Evolutionary conservation across 2,888 invertebrate species (phyloP).

Genomic region (Spicauda simplicius): DNA sequence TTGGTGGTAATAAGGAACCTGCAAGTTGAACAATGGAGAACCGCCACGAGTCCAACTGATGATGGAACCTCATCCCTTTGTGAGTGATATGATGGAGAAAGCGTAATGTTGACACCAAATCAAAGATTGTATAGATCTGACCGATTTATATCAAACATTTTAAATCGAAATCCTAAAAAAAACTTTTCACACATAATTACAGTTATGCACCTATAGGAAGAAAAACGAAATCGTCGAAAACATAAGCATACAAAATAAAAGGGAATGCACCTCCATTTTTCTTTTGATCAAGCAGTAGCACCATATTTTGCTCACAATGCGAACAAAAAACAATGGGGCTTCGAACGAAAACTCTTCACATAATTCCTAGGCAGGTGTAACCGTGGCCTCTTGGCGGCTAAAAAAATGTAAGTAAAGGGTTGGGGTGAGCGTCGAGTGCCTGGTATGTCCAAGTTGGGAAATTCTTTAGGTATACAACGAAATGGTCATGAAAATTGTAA

Average conservation of each 20-base stretch:
- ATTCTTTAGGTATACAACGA: background rate
- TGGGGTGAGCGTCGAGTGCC: constrained; percentile 2
- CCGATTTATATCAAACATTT: too few relatives aligned
- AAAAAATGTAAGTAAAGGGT: constrained; percentile 11
- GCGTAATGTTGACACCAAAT: too few relatives aligned
- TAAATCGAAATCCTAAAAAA: too few relatives aligned
- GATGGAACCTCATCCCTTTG: too few relatives aligned
- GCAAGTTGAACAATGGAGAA: too few relatives aligned
- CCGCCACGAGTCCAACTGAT: too few relatives aligned
- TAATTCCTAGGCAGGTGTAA: constrained; percentile 18
- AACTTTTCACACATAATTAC: too few relatives aligned
- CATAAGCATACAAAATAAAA: background rate
- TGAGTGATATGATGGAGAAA: too few relatives aligned
- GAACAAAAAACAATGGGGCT: constrained; percentile 23
- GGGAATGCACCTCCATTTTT: background rate
- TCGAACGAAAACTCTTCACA: constrained; percentile 21
- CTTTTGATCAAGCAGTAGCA: constrained; percentile 14
- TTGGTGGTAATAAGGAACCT: too few relatives aligned
- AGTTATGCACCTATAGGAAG: background rate
- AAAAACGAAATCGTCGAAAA: background rate
- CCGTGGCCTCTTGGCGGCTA: constrained; percentile 27
- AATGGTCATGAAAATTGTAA: background rate
- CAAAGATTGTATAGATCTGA: too few relatives aligned
- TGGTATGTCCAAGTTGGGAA: background rate
- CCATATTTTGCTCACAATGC: constrained; percentile 12